These are phyloP conservation scores for Pseudonaja textilis DNA, from an alignment of 2,113 vertebrate species.

Conservation along the genomic window DNA sequence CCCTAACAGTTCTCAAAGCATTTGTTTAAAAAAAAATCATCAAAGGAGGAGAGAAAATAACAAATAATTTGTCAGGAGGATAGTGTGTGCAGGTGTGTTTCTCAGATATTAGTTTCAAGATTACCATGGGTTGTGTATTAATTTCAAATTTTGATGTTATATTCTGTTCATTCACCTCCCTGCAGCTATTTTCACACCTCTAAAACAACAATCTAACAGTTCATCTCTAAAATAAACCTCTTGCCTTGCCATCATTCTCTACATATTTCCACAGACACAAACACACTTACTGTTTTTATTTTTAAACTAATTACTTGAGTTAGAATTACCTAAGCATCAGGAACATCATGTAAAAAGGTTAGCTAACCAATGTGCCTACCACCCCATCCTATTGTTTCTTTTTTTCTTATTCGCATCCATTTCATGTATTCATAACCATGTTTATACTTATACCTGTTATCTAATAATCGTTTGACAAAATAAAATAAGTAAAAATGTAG, in stretches of 20 bases:
- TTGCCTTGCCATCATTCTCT: not conserved
- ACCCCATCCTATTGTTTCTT: too few relatives aligned
- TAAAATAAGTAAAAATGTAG: not conserved
- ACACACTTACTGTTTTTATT: not conserved
- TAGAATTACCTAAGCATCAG: not conserved
- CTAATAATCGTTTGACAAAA: too few relatives aligned
- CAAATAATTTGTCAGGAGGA: not conserved
- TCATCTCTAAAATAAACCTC: not conserved
- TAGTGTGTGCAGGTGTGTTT: not conserved
- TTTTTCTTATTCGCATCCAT: too few relatives aligned
- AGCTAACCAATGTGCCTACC: not conserved
- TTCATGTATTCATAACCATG: too few relatives aligned
- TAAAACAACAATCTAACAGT: not conserved
- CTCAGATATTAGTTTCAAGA: not conserved
- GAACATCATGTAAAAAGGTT: not conserved
- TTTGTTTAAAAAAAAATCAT: not conserved
- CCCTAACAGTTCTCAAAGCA: not conserved
- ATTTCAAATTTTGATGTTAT: not conserved
- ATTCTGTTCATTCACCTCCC: not conserved
- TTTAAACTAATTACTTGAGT: not conserved
- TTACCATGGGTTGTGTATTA: not conserved
- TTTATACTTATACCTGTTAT: too few relatives aligned
- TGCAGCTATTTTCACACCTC: not conserved
- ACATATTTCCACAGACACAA: not conserved
- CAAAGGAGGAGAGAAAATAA: not conserved